Evolutionary conservation across 2,113 vertebrate genomes (phyloP).

Genomic region (Lates calcarifer): DNA sequence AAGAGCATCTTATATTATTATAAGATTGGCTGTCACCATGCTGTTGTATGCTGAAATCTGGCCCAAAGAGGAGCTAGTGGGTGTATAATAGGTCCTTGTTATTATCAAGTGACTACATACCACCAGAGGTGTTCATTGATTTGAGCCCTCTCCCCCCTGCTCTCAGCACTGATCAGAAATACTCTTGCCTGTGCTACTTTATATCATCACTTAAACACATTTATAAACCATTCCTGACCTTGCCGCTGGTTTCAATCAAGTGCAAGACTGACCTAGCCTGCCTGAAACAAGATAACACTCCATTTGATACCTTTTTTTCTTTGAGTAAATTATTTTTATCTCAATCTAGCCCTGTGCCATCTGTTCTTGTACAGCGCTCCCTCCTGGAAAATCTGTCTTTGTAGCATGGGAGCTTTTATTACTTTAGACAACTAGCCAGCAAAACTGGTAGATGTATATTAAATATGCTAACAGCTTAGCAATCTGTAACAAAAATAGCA

Average conservation of each 20-base stretch:
- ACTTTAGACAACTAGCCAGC: conserved; percentile 17
- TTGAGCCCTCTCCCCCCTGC: not conserved
- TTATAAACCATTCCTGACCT: conserved; percentile 32
- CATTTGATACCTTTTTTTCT: conserved; percentile 19
- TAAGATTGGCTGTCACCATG: not conserved
- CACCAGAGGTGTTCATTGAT: not conserved
- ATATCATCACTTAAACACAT: conserved; percentile 34
- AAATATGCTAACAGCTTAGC: conserved; percentile 36
- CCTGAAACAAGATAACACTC: conserved; percentile 23
- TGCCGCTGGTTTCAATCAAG: conserved; percentile 33
- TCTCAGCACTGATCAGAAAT: conserved; percentile 2
- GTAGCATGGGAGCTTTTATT: conserved; percentile 24
- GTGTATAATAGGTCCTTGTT: not conserved
- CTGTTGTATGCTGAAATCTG: conserved; percentile 3
- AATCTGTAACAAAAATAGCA: conserved; percentile 50
- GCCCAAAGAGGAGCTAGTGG: not conserved
- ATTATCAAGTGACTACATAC: conserved; percentile 7
- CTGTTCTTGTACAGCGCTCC: not conserved
- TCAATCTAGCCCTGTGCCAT: conserved; percentile 1
- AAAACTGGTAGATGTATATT: conserved; percentile 31
- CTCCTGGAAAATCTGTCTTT: conserved; percentile 30
- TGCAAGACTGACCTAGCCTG: conserved; percentile 21
- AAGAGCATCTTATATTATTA: not conserved
- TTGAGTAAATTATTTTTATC: conserved; percentile 37
- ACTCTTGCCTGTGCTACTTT: not conserved